A percentile compares a stretch with the other conserved stretches of the same genome.
phyloP scores from a whole-genome alignment of 1,140 invertebrate genomes.

The Chionoecetes opilio region DNA sequence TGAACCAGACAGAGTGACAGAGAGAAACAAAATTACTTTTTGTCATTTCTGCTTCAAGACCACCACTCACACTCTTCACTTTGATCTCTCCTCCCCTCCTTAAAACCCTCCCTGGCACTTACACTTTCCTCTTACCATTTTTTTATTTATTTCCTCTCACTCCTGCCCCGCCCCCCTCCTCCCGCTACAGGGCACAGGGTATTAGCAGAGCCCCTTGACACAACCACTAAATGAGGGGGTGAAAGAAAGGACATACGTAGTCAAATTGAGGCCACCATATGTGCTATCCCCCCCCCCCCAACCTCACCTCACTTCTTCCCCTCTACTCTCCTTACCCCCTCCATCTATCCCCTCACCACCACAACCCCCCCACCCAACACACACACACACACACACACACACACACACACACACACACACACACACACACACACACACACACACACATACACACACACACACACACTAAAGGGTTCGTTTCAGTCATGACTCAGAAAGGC shows the following conservation, averaged over 20 bases:
- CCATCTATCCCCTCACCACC: too few relatives aligned
- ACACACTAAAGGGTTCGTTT: not conserved
- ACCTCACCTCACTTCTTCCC: too few relatives aligned
- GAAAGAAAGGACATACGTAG: not conserved
- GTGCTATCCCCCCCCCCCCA: not conserved
- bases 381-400: too few relatives aligned
- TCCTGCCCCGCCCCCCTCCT: too few relatives aligned
- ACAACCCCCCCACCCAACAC: too few relatives aligned
- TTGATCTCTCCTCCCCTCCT: not conserved
- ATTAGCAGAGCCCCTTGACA: not conserved
- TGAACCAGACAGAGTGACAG: not conserved
- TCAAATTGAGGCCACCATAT: not conserved
- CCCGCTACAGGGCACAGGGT: not conserved
- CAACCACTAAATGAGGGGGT: not conserved
- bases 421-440: conserved; percentile 7
- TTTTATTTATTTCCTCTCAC: too few relatives aligned
- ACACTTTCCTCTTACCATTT: not conserved
- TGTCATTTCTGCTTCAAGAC: not conserved
- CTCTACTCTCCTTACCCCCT: too few relatives aligned
- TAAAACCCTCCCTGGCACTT: not conserved
- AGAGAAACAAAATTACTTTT: not conserved
- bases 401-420: too few relatives aligned
- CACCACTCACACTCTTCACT: not conserved
- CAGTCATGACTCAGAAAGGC: not conserved
- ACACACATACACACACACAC: not conserved